Percentiles rank a stretch among this genome's conserved stretches.
phyloP scores from a whole-genome alignment of 2,797 vertebrate species.

The Myripristis jacobus region DNA sequence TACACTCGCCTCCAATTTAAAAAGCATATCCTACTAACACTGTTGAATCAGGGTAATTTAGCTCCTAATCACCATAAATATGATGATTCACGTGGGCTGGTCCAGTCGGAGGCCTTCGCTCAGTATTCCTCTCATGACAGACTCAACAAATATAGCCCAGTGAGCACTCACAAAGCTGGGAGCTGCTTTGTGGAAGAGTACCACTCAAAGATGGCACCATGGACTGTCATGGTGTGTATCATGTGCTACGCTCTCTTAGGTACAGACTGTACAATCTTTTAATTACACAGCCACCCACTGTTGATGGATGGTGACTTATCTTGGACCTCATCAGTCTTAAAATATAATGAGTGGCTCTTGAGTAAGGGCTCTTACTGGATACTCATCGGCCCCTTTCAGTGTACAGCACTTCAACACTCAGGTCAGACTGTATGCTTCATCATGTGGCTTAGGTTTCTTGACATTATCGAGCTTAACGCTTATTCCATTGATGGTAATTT shows the following conservation, averaged over 20 bases:
- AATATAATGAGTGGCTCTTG: slow-evolving; percentile 47
- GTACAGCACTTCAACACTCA: slow-evolving; percentile 19
- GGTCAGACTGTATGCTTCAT: slow-evolving; percentile 33
- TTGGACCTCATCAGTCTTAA: slow-evolving; percentile 25
- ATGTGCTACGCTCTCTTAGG: slow-evolving; percentile 50
- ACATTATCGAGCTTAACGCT: neutral
- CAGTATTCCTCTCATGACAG: slow-evolving; percentile 29
- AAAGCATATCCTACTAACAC: no score
- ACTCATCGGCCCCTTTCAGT: slow-evolving; percentile 35
- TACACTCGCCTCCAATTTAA: neutral
- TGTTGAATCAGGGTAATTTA: neutral
- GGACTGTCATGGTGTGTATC: slow-evolving; percentile 41
- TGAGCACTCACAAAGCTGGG: slow-evolving; percentile 31
- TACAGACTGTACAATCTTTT: slow-evolving; percentile 57
- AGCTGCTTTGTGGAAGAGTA: slow-evolving; percentile 38
- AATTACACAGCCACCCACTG: slow-evolving; percentile 50
- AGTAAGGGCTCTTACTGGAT: slow-evolving; percentile 52
- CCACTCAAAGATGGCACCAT: slow-evolving; percentile 61
- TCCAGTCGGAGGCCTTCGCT: neutral
- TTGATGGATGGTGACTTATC: slow-evolving; percentile 52
- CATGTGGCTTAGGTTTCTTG: neutral
- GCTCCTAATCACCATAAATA: slow-evolving; percentile 37
- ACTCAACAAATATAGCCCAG: slow-evolving; percentile 39
- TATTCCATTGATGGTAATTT: neutral
- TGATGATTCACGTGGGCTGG: slow-evolving; percentile 50